These are phyloP conservation scores for Acrossocheilus wenchowensis DNA, from an alignment of 2,797 vertebrate species.

Conservation along the genomic window DNA sequence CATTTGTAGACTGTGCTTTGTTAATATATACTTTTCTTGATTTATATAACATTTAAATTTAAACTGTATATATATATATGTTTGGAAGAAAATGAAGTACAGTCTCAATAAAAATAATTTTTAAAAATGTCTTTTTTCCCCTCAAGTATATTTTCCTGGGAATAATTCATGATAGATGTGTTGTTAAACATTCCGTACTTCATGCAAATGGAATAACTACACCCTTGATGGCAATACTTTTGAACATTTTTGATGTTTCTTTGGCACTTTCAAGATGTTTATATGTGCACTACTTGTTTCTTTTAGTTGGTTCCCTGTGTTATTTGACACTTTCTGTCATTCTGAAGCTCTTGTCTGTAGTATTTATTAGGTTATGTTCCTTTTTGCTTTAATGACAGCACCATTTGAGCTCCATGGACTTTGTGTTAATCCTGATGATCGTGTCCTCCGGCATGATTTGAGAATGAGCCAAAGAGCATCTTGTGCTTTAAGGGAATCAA, in stretches of 20 bases:
- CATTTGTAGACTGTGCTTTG: background rate
- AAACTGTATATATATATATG: background rate
- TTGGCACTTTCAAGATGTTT: background rate
- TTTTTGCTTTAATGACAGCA: background rate
- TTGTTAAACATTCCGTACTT: background rate
- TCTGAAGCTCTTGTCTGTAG: background rate
- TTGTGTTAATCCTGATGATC: background rate
- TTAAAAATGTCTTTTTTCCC: background rate
- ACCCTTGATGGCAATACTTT: background rate
- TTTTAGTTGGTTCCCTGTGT: background rate
- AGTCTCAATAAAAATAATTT: background rate
- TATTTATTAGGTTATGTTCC: background rate
- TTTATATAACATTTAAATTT: background rate
- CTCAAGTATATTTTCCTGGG: background rate
- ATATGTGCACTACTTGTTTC: background rate
- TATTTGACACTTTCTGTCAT: background rate
- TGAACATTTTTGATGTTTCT: background rate
- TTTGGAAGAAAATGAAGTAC: background rate
- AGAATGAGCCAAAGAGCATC: background rate
- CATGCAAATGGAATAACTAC: background rate
- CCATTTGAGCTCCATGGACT: background rate
- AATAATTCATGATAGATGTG: background rate
- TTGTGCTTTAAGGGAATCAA: background rate
- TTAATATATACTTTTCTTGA: background rate
- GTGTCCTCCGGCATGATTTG: background rate